Percentiles rank a stretch among this genome's conserved stretches.
These are phyloP conservation scores for Eutrigla gurnardus DNA, from an alignment of 2,797 vertebrate species.

Conservation along the genomic window DNA sequence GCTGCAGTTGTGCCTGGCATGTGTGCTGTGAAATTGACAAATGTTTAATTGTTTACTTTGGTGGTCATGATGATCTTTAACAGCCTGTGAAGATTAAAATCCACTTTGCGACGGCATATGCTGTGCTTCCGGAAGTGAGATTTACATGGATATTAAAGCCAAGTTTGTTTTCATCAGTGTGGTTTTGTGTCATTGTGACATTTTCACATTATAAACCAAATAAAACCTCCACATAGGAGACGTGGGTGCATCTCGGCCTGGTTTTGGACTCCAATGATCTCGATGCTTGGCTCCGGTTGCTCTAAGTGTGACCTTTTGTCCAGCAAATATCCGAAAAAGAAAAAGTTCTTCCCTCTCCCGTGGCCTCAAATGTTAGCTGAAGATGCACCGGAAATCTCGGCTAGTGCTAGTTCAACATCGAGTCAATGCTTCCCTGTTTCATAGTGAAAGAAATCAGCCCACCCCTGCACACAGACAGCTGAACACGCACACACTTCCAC, in stretches of 20 bases:
- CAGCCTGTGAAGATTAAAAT: constrained; percentile 50
- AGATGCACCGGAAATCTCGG: constrained; percentile 50
- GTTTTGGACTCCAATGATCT: constrained; percentile 40
- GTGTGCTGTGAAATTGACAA: constrained; percentile 57
- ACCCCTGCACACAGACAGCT: constrained; percentile 13
- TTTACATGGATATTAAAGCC: constrained; percentile 12
- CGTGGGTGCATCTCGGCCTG: constrained; percentile 44
- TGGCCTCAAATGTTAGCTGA: constrained; percentile 67
- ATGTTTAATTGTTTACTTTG: constrained; percentile 56
- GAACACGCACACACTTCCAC: constrained; percentile 47
- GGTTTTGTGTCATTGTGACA: constrained; percentile 7
- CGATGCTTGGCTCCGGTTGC: constrained; percentile 50
- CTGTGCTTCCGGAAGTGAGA: constrained; percentile 17
- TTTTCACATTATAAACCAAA: constrained; percentile 35
- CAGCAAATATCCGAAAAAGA: constrained; percentile 71
- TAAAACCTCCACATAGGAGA: constrained; percentile 39
- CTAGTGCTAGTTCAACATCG: constrained; percentile 47
- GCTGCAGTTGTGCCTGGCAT: constrained; percentile 57
- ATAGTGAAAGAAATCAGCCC: constrained; percentile 29
- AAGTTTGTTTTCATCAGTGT: constrained; percentile 34
- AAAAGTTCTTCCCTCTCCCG: constrained; percentile 71
- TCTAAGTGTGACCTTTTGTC: constrained; percentile 73
- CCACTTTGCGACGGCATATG: constrained; percentile 39
- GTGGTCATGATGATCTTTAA: constrained; percentile 54
- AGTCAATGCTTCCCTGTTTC: constrained; percentile 45